Base-by-base conservation (phyloP, 2,888 invertebrate genomes). In the Cantharis lateralis region DNA sequence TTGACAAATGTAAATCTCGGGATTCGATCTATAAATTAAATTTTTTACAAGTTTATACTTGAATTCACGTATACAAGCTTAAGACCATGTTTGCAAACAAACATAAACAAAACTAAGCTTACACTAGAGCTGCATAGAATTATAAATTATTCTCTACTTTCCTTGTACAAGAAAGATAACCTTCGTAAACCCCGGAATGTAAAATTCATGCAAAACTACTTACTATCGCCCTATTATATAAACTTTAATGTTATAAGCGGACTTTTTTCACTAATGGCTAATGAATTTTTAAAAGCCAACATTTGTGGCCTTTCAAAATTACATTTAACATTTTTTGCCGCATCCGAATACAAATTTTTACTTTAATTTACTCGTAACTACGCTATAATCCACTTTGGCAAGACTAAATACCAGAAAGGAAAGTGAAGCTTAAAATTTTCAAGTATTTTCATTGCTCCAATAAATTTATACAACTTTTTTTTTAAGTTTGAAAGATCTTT, bases 141-240 rank as follows among this genome's bases (percentile, higher is more conserved):
- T 84, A 84, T 84, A 84, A 84, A 84, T 85, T 84, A 84, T 84
- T 83, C 84, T 81, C 82, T 80, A 82, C 82, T 82, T 84, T 80
- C 79, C 81, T 80, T 80, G 81, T 80, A 81, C 82, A 82, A 80
- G 81, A 70, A 79, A 82, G 84, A 84, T 84, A 84, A 83, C 82
- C 83, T 83, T 81, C 82, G 80, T 81, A 83, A 83, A 82, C 83
- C 80, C 78, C 70, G 77, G 82, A 79, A 82, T 82, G 82, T 81
- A 81, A 71, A 82, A 82, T 78, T 81, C 81, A 82, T 80, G 81
- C 81, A 81, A 81, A 82, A 81, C 80, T 79, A 74, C 70, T 79
- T 81, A 79, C 80, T 80, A 64, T 78, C 64, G 20, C 64, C 20
- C 18, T 64, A 15, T 64, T 20, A 18, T 64, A 64, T 20, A 20